Evolutionary conservation across 1,140 invertebrate species (phyloP), one percentile per base, ranked within the genome.

Genomic region (Ostrea edulis): DNA sequence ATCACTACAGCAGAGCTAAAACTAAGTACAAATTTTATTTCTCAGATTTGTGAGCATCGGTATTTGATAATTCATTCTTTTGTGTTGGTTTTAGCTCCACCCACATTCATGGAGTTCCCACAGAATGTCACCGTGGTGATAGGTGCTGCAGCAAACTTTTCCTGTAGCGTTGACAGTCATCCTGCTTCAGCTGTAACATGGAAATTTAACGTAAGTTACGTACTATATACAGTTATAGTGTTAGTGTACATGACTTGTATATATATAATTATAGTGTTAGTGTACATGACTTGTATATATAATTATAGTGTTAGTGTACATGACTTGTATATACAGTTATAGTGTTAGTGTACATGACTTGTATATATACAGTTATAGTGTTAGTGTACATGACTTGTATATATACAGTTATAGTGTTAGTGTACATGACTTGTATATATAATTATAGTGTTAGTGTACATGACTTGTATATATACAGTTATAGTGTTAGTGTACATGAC

Each of bases 171-270:
- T 35, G 85, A 58, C 55, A 86, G 88, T 12, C 51, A 89, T 84
- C 88, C 88, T 25, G 25, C 22, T 44, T 65, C 88, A 29, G 53
- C 81, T 20, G 52, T 89, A 12, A 58, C 51, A 12, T 89, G 88
- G 88, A 54, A 86, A n/a, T 89, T 83, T 25, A 89, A 89, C 86
- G 88, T 89, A 84, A 44, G 88, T 44, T 20, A 20, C 62, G 4
- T 35, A n/a, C n/a, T n/a, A n/a, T n/a, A 17, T 77, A 25, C 11
- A 29, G 0, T 7, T 20, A 0, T 14, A 0, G 20, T 62, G 58
- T 14, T n/a, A 14, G 7, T 20, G 17, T 5, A 62, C 17, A n/a
- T 14, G 17, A 62, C 12, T 44, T 44, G 1, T 44, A n/a, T n/a
- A n/a, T n/a, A 17, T 77, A 25, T 8, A 29, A 5, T 7, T 20